A percentile compares a stretch with the other conserved stretches of the same genome.
phyloP scores from a whole-genome alignment of 2,888 invertebrate genomes.

The Eubasilissa splendida region DNA sequence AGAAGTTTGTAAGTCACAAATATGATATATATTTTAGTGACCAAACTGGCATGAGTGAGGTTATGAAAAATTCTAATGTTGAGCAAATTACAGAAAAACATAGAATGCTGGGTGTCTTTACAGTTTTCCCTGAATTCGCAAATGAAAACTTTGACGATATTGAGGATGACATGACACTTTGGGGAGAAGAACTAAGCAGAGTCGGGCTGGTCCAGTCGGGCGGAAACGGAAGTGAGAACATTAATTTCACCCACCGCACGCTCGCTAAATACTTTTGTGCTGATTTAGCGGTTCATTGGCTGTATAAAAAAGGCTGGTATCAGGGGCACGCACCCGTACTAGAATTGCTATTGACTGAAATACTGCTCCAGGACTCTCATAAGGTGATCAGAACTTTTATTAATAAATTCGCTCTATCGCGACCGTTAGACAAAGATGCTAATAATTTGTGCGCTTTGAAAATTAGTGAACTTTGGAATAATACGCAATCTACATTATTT shows the following conservation, averaged over 20 bases:
- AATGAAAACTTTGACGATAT: not conserved
- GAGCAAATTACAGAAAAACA: not conserved
- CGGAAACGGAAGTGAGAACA: too few species aligned
- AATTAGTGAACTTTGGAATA: not conserved
- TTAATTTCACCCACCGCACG: not conserved
- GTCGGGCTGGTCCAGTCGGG: not conserved
- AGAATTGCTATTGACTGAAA: not conserved
- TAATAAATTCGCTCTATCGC: not conserved
- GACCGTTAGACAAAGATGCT: not conserved
- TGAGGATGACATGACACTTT: not conserved
- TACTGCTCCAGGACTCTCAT: not conserved
- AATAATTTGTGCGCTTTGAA: not conserved
- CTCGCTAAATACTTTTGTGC: not conserved
- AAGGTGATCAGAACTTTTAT: slow-evolving; percentile 6
- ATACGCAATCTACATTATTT: not conserved
- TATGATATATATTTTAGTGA: not conserved
- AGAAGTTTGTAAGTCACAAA: not conserved
- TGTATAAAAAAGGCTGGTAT: not conserved
- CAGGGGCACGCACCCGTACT: not conserved
- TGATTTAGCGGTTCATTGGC: not conserved
- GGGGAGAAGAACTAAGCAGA: not conserved
- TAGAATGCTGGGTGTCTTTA: not conserved
- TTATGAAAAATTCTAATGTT: not conserved
- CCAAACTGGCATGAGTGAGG: not conserved
- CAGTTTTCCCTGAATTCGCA: not conserved